These are phyloP conservation scores for Maccullochella peelii DNA, from an alignment of 2,113 vertebrate genomes.

Conservation along the genomic window DNA sequence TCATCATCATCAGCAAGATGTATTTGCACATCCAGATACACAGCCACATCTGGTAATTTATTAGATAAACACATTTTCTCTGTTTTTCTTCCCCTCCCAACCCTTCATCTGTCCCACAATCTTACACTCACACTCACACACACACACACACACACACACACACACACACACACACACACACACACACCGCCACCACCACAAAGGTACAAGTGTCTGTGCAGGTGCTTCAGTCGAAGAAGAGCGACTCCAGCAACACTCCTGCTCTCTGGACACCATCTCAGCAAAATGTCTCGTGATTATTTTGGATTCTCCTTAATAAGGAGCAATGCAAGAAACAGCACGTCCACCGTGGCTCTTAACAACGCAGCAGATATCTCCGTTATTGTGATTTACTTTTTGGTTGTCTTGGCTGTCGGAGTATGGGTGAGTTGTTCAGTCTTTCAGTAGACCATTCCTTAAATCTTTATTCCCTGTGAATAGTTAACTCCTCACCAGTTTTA, in stretches of 20 bases:
- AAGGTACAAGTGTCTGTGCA: conserved; percentile 43
- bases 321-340: not conserved
- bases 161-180: not conserved
- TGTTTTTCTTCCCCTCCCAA: not conserved
- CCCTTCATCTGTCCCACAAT: not conserved
- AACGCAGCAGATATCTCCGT: conserved; percentile 94
- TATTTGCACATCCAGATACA: not conserved
- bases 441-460: not conserved
- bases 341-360: conserved; percentile 71
- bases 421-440: conserved; percentile 87
- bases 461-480: conserved; percentile 44
- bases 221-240: conserved; percentile 46
- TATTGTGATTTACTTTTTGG: conserved; percentile 93
- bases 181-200: not conserved
- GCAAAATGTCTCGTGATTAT: conserved; percentile 77
- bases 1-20: not conserved
- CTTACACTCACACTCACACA: not conserved
- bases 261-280: not conserved
- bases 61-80: not conserved
- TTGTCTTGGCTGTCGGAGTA: conserved; percentile 93
- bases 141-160: not conserved
- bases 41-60: not conserved
- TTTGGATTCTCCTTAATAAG: conserved; percentile 71
- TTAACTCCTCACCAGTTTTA: conserved; percentile 37
- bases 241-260: conserved; percentile 6